Conservation (phyloP, 2,797 vertebrate species). For the Diplodus puntazzo region DNA sequence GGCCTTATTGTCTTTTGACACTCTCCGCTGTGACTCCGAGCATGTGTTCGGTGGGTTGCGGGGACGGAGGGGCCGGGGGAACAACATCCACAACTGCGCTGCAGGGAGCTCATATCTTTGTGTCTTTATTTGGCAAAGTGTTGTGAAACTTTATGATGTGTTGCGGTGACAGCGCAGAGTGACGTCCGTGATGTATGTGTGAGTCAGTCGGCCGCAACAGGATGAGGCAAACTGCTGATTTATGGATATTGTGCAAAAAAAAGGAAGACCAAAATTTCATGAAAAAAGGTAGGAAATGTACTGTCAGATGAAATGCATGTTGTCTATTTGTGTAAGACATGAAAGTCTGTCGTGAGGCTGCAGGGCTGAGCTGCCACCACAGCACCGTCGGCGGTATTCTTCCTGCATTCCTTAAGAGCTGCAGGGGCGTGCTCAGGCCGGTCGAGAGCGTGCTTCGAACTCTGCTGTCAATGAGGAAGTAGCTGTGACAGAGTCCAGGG, state of each 20-base stretch:
- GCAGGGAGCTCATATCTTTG: neutral
- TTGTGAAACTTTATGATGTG: neutral
- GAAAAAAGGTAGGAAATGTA: conserved; percentile 11
- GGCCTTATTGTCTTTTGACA: conserved; percentile 65
- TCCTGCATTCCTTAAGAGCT: conserved; percentile 59
- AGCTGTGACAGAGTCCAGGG: conserved; percentile 31
- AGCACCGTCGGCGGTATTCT: neutral
- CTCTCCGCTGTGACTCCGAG: conserved; percentile 42
- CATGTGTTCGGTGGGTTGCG: conserved; percentile 54
- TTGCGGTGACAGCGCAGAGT: neutral
- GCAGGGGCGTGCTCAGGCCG: conserved; percentile 57
- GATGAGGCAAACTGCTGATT: conserved; percentile 16
- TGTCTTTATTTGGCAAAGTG: conserved; percentile 16
- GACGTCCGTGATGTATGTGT: neutral
- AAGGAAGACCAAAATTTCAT: conserved; percentile 9
- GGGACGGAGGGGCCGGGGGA: conserved; percentile 7
- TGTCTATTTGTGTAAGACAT: neutral
- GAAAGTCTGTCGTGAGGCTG: neutral
- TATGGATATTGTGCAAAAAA: neutral
- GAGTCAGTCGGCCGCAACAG: neutral
- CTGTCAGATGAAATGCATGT: neutral
- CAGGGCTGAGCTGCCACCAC: neutral
- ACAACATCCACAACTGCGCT: neutral
- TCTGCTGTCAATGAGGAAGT: conserved; percentile 63
- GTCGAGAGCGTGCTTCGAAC: neutral